Percentiles rank a stretch among this genome's conserved stretches.
These are phyloP conservation scores for Elachura formosa DNA, from an alignment of 2,113 vertebrate species.

Conservation along the genomic window DNA sequence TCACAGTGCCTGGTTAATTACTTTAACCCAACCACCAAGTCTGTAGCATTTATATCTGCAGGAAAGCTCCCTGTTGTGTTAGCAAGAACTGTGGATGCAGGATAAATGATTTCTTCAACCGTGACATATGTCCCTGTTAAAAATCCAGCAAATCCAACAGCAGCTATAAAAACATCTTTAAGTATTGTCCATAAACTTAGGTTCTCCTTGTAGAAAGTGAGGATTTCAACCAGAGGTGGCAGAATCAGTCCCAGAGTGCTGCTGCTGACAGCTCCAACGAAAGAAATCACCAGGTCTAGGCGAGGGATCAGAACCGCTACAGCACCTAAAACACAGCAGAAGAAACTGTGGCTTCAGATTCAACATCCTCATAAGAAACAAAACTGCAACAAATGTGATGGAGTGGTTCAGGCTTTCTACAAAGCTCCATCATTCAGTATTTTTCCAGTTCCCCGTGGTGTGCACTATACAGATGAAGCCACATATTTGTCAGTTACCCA, in stretches of 20 bases:
- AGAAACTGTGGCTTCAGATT: neutral
- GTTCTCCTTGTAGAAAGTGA: slow-evolving; percentile 79
- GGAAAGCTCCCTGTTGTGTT: slow-evolving; percentile 1
- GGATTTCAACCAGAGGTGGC: slow-evolving; percentile 83
- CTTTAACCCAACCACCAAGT: slow-evolving; percentile 26
- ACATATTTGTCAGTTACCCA: neutral
- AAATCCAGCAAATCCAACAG: slow-evolving; percentile 82
- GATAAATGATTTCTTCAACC: slow-evolving; percentile 80
- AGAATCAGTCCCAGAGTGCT: slow-evolving; percentile 84
- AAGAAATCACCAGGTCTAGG: slow-evolving; percentile 85
- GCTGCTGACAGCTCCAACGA: slow-evolving; percentile 84
- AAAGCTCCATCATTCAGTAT: neutral
- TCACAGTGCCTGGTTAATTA: neutral
- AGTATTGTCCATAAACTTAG: slow-evolving; percentile 68
- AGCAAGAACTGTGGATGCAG: slow-evolving; percentile 3
- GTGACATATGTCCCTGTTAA: slow-evolving; percentile 83
- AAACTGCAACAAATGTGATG: neutral
- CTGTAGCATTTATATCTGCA: slow-evolving; percentile 50
- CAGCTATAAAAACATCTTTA: slow-evolving; percentile 79
- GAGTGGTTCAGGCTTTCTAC: neutral
- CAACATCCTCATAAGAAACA: neutral
- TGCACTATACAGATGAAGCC: neutral
- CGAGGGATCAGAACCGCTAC: slow-evolving; percentile 79
- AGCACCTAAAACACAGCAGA: slow-evolving; percentile 64
- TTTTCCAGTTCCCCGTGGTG: neutral